These are phyloP conservation scores for Drosophila pseudoobscura DNA, from an alignment of 1,140 invertebrate genomes.

Conservation along the genomic window DNA sequence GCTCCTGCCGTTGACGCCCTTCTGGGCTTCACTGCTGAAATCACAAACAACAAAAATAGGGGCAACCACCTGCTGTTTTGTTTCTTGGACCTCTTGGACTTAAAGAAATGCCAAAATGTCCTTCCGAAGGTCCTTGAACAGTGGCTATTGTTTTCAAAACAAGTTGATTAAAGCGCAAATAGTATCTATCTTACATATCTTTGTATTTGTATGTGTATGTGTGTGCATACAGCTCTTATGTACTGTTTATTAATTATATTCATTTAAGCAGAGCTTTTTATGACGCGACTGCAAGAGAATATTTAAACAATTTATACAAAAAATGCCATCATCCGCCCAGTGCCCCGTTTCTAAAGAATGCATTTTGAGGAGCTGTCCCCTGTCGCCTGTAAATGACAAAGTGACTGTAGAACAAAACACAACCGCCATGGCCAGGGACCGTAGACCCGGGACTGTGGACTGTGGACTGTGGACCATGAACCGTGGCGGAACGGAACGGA, in stretches of 20 bases:
- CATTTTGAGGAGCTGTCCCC: conserved; percentile 31
- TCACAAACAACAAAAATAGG: conserved; percentile 29
- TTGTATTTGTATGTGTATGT: too few species aligned
- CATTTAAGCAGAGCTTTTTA: too few species aligned
- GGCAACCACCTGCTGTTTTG: conserved; percentile 43
- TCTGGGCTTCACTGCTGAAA: conserved; percentile 5
- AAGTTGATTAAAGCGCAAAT: too few species aligned
- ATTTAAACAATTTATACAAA: too few species aligned
- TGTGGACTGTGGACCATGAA: conserved; percentile 4
- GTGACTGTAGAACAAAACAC: conserved; percentile 16
- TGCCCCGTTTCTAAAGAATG: conserved; percentile 22
- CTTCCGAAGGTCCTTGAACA: too few species aligned
- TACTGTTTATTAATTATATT: too few species aligned
- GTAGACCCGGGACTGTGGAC: too few species aligned
- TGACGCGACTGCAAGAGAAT: too few species aligned
- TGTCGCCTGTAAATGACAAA: conserved; percentile 53
- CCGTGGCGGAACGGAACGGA: conserved; percentile 3
- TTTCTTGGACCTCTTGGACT: conserved; percentile 18
- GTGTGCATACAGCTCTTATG: too few species aligned
- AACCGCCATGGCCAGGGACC: conserved; percentile 20
- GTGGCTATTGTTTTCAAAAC: too few species aligned
- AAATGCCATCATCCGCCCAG: too few species aligned
- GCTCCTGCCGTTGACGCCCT: not conserved
- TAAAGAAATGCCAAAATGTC: not conserved
- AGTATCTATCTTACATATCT: too few species aligned